Evolutionary conservation across 2,888 invertebrate genomes (phyloP).

Genomic region (Argyresthia goedartella): DNA sequence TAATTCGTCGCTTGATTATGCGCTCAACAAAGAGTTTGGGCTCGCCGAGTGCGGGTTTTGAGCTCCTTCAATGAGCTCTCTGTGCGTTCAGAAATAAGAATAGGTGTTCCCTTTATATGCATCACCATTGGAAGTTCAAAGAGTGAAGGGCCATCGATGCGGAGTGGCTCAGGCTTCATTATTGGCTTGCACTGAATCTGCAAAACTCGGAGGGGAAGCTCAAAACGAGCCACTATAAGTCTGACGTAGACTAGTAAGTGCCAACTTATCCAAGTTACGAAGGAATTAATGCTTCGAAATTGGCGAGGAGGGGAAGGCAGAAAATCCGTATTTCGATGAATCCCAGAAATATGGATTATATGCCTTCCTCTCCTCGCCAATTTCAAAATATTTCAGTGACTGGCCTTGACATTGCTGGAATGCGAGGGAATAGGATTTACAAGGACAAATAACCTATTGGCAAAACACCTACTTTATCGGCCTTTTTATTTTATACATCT

Average conservation of each 20-base stretch:
- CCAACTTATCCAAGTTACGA: too few relatives aligned
- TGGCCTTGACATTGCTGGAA: not conserved
- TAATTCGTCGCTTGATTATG: constrained; percentile 28
- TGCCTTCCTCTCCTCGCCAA: not conserved
- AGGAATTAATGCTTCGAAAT: not conserved
- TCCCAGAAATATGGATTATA: not conserved
- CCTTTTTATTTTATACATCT: too few relatives aligned
- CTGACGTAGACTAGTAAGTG: too few relatives aligned
- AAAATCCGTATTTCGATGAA: not conserved
- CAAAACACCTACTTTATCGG: too few relatives aligned
- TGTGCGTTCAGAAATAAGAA: constrained; percentile 46
- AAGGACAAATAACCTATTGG: too few relatives aligned
- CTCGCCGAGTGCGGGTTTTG: constrained; percentile 28
- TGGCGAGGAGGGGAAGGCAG: not conserved
- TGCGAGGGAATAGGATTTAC: not conserved
- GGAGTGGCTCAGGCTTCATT: constrained; percentile 57
- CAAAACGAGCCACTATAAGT: not conserved
- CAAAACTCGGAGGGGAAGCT: constrained; percentile 31
- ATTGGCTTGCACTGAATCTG: constrained; percentile 51
- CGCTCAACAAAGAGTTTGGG: constrained; percentile 28
- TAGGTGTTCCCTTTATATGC: constrained; percentile 45
- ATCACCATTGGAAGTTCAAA: constrained; percentile 50
- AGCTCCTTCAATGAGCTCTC: constrained; percentile 28
- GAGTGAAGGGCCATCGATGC: constrained; percentile 53
- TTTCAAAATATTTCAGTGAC: not conserved